Evolutionary conservation across 2,888 invertebrate genomes (phyloP), one percentile per base, ranked within the genome.

Genomic region (Cantharis rustica): DNA sequence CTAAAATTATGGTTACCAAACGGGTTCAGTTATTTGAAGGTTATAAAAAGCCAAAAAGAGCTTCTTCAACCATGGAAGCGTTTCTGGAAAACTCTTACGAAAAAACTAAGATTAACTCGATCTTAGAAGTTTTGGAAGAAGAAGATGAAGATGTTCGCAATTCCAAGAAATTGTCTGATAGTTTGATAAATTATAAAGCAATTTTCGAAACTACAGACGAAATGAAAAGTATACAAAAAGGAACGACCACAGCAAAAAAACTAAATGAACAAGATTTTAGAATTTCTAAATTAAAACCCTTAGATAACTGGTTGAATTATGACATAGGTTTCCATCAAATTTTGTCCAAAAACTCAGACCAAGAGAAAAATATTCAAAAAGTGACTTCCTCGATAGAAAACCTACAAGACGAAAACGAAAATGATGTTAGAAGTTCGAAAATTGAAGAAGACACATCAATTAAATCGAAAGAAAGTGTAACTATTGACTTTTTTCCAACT

Each of bases 1-100:
- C 77, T 2, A 73, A 77, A 3, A 16, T 15, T 15, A 74, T 74
- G 64, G 77, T 77, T 5, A 47, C 64, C 20, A 77, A 69, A 47
- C 61, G 74, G 15, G 61, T 77, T n/a, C 9, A 61, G 17, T 26
- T 71, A 23, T 77, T 77, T 23, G 77, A 77, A 72, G 68, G 72
- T 3, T 31, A 68, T 23, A 69, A 27, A 13, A 77, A 17, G 9
- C 17, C 16, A 13, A 77, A 75, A 47, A 27, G 77, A 3, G 15
- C 11, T 16, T 77, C 77, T 1, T 77, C 77, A 0, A 77, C 77
- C 2, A 69, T 72, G 13, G 77, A 75, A 63, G 63, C 69, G 1
- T 77, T 77, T 61, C 23, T 77, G 64, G 77, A 77, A 27, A 16
- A 11, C 2, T 10, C 17, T 1, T 20, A 13, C n/a, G 17, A 17